Evolutionary conservation across 2,113 vertebrate species (phyloP), one percentile per base, ranked within the genome.

Genomic region (Prietella phreatophila): DNA sequence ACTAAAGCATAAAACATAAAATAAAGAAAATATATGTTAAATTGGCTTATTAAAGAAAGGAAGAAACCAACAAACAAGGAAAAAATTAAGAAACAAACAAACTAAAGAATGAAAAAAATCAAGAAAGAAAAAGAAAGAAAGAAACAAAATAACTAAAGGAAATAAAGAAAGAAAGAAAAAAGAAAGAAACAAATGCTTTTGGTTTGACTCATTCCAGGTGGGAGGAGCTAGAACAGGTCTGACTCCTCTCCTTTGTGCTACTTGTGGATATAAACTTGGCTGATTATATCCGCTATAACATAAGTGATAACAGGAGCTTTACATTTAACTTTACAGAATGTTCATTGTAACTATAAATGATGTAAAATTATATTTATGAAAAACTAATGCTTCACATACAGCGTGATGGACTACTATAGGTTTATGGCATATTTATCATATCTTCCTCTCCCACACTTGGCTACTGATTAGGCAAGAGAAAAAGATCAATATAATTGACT

Each of bases 401-500:
- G 50, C 50, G 5, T 73, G 63, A 71, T 73, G 69, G 80, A 87
- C 53, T 50, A 30, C n/a, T 83, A 15, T n/a, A 50, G 36, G 27
- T 73, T 73, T 8, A 87, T 15, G 30, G 60, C 39, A 13, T 83
- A 53, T 83, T 69, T 69, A 82, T 87, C 69, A 87, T 75, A 53
- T 83, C 80, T 76, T 33, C 17, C 27, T 36, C 75, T 65, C 20
- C 53, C 1, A 19, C 63, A 7, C 17, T 42, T 20, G 13, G 55
- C 19, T 61, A 87, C 53, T 87, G 81, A 94, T 94, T 95, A 93
- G 96, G 96, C 97, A 93, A 47, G 92, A 93, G 93, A 95, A 94
- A 6, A 93, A 94, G 95, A 96, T 97, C 96, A 95, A 96, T 97
- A 96, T 96, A 96, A 96, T 96, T 96, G 96, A 96, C 95, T 93